Conservation (phyloP, 2,113 vertebrate genomes). For the Cygnus atratus region DNA sequence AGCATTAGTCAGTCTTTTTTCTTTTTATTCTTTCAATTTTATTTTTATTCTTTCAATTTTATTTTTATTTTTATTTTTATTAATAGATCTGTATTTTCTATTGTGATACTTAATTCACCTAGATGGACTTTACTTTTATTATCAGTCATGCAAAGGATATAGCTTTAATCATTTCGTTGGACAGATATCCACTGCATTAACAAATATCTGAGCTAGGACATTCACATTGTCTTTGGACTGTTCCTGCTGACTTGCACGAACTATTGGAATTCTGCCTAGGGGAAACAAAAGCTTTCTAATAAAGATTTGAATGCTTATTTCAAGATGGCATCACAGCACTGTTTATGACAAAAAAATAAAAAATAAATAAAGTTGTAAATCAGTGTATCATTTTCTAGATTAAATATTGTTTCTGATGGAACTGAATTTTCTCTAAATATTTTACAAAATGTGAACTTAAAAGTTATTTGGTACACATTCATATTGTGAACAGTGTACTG, state of each 20-base stretch:
- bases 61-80: background rate
- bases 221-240: background rate
- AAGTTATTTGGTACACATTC: background rate
- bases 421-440: background rate
- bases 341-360: background rate
- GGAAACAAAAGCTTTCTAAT: background rate
- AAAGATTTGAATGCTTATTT: background rate
- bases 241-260: background rate
- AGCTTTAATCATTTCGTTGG: background rate
- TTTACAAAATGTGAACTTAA: background rate
- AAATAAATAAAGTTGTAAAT: background rate
- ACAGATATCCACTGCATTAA: background rate
- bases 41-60: background rate
- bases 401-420: background rate
- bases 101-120: background rate
- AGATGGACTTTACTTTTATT: background rate
- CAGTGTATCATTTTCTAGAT: background rate
- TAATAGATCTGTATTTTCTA: background rate
- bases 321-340: background rate
- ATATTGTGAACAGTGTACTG: background rate
- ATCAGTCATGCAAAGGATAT: background rate
- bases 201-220: background rate
- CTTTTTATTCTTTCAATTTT: background rate
- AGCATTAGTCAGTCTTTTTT: background rate
- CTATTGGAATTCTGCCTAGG: background rate